phyloP scores from a whole-genome alignment of 2,797 vertebrate genomes.

The Muraenolepis orangiensis region DNA sequence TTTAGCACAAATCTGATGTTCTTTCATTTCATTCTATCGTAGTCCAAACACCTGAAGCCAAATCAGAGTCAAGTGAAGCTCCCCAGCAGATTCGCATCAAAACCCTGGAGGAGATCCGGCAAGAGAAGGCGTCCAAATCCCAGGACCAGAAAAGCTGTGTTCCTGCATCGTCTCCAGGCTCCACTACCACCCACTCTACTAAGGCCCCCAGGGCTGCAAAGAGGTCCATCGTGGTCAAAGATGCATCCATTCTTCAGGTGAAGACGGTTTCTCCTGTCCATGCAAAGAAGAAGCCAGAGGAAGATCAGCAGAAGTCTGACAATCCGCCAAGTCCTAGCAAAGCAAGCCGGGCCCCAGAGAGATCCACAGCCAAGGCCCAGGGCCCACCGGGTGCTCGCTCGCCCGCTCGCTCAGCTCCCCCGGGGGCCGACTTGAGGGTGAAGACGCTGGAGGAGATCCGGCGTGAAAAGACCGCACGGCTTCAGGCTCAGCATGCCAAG shows the following conservation, averaged over 20 bases:
- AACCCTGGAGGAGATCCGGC: conserved; percentile 88
- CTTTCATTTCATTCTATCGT: neutral
- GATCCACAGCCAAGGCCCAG: conserved; percentile 11
- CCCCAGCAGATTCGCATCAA: conserved; percentile 83
- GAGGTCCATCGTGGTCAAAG: conserved; percentile 46
- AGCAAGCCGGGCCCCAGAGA: conserved; percentile 11
- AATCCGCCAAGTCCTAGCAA: conserved; percentile 18
- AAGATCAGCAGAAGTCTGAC: conserved; percentile 40
- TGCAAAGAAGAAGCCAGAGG: conserved; percentile 76
- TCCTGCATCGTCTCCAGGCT: conserved; percentile 30
- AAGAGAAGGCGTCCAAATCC: conserved; percentile 79
- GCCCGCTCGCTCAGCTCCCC: neutral
- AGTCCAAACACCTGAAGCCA: conserved; percentile 34
- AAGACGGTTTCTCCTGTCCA: conserved; percentile 78
- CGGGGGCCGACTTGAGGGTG: conserved; percentile 67
- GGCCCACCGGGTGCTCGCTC: neutral
- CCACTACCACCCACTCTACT: neutral
- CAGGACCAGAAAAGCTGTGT: conserved; percentile 35
- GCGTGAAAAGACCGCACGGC: conserved; percentile 82
- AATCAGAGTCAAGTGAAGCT: conserved; percentile 40
- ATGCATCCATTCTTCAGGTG: conserved; percentile 37
- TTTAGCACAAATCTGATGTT: neutral
- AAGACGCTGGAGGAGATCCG: conserved; percentile 94
- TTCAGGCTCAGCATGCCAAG: conserved; percentile 59
- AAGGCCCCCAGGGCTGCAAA: conserved; percentile 34